Evolutionary conservation across 2,888 invertebrate genomes (phyloP), one percentile per base, ranked within the genome.

Genomic region (Lamellibrachia columna): DNA sequence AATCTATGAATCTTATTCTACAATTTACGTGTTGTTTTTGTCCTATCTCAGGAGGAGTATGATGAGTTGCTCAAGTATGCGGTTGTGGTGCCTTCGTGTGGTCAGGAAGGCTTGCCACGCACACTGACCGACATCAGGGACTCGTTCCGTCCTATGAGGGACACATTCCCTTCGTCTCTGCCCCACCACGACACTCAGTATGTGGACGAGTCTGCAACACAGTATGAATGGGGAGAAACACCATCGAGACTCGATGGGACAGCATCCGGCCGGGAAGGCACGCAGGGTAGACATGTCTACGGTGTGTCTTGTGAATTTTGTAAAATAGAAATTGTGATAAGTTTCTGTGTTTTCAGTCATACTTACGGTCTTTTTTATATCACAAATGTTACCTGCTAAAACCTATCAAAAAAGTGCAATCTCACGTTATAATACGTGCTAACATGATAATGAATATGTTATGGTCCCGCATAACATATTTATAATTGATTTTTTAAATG

Each of bases 1-100:
- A 11, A 15, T 58, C 58, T 58, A 40, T 40, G 40, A 15, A 15
- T 28, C 28, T 40, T 6, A 22, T 11, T 91, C 52, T 28, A 9
- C 11, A 52, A 9, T 40, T 22, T 28, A 53, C 22, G 1, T 55
- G 52, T 3, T 91, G 52, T 52, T 52, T 90, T 75, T 75, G 7
- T 60, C 52, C 9, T 53, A 91, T 92, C 93, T 0, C 93, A 96
- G 96, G 96, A 96, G 92, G 96, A 96, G 92, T 96, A 96, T 94
- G 95, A 96, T 93, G 96, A 96, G 92, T 93, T 96, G 40, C 92
- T 96, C 92, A 96, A 95, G 94, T 96, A 95, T 95, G 96, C 96
- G 9, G 95, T 96, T 8, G 95, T 96, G 55, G 94, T 96, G 15
- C 96, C 96, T 7, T 94, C 94, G 60, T 95, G 94, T 92, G 95